These are phyloP conservation scores for Pleuronectes platessa DNA, from an alignment of 2,113 vertebrate genomes.

Conservation along the genomic window DNA sequence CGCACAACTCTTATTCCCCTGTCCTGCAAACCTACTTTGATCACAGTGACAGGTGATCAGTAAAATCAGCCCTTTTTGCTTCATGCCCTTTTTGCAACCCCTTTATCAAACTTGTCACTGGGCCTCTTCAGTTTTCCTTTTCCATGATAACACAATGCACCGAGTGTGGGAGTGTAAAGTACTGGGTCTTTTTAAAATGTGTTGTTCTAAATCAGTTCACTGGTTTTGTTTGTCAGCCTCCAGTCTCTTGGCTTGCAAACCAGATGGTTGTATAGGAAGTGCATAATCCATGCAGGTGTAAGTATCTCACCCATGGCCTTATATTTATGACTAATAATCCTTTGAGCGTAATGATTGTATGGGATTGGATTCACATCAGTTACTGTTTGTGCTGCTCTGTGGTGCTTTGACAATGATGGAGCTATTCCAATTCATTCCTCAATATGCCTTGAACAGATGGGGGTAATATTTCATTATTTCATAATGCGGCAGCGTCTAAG, in stretches of 20 bases:
- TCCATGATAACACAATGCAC: background rate
- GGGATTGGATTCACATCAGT: conserved; percentile 15
- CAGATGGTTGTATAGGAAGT: conserved; percentile 11
- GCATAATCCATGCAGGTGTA: conserved; percentile 38
- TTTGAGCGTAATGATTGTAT: conserved; percentile 24
- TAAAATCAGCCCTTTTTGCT: background rate
- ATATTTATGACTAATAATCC: conserved; percentile 41
- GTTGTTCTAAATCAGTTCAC: background rate
- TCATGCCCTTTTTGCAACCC: conserved; percentile 6
- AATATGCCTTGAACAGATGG: conserved; percentile 64
- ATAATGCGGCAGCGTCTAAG: conserved; percentile 38
- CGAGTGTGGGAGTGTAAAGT: conserved; percentile 10
- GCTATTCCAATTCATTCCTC: conserved; percentile 44
- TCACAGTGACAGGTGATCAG: conserved; percentile 1
- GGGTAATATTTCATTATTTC: conserved; percentile 42
- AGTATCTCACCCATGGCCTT: background rate
- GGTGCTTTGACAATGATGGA: conserved; percentile 47
- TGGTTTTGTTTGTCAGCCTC: background rate
- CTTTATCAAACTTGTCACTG: conserved; percentile 2
- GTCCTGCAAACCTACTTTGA: background rate
- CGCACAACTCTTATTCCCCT: background rate
- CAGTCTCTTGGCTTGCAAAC: conserved; percentile 3
- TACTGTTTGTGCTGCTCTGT: conserved; percentile 2
- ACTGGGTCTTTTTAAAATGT: conserved; percentile 1
- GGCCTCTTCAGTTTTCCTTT: background rate